Base-by-base conservation (phyloP, 2,888 invertebrate species). In the Subacronicta megacephala region DNA sequence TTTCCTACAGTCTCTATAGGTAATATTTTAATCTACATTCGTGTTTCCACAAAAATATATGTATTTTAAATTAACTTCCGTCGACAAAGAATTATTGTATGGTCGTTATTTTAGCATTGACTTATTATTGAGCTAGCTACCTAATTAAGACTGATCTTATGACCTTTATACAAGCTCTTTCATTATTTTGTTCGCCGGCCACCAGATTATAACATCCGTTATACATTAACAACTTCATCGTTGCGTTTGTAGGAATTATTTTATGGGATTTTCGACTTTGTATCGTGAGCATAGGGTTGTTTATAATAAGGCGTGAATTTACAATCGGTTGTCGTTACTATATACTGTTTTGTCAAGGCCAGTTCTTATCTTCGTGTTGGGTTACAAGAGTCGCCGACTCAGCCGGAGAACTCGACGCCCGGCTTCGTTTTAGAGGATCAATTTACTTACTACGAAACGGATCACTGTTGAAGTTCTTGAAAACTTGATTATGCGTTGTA, bases 361-460 rank as follows among this genome's bases (percentile, higher is more conserved):
- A 81, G 67, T 65, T 58, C 81, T 89, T 90, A 90, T 90, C 89
- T 84, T 64, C 77, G 88, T 85, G 77, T 91, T 80, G 65, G 82
- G 88, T 92, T 91, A 87, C 90, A 80, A 90, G 82, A 90, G 84
- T 76, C 79, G 84, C 88, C 88, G 90, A 83, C 84, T 81, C 81
- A 82, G 80, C 80, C 76, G 74, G 73, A 80, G 80, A 80, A 79
- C 79, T 68, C 74, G 68, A 72, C 60, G 70, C 79, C 50, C 38
- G 62, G 47, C 41, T 69, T 74, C 70, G 53, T 63, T 68, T 65
- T 55, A 67, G 75, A 58, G 69, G 75, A 80, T 85, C 80, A 77
- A 59, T 75, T 85, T 84, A 79, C 78, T 83, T 83, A 79, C 83
- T 66, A 67, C 54, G 77, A 78, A 80, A 65, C 35, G 20, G 36